Conservation (phyloP, 2,797 vertebrate genomes). For the Xiphophorus birchmanni region DNA sequence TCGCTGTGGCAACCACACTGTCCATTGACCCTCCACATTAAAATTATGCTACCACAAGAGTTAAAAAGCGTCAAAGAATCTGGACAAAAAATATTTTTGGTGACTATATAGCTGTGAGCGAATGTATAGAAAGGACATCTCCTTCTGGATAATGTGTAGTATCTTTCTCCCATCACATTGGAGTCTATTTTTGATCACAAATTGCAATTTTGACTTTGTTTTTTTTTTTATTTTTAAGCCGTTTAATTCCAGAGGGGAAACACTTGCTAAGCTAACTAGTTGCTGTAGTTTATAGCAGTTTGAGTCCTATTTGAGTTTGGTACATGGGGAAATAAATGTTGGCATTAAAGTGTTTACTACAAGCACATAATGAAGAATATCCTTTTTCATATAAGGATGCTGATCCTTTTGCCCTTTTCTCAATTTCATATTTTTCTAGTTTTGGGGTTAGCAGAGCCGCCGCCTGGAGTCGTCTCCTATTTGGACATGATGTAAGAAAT, state of each 20-base stretch:
- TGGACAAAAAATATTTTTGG: not conserved
- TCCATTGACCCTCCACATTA: not conserved
- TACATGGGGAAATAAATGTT: not conserved
- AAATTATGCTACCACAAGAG: not conserved
- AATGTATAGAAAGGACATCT: not conserved
- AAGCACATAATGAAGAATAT: not conserved
- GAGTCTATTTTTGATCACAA: not conserved
- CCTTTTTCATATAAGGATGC: not conserved
- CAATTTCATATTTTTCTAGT: not conserved
- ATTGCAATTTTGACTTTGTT: not conserved
- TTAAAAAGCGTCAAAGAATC: not conserved
- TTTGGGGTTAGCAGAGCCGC: not conserved
- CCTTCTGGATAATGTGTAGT: not conserved
- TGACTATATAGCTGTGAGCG: not conserved
- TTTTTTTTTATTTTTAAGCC: not conserved
- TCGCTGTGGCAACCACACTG: not conserved
- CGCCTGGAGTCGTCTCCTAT: not conserved
- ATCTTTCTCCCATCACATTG: not conserved
- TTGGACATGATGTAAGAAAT: not conserved
- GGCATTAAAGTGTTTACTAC: not conserved
- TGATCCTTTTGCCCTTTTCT: not conserved
- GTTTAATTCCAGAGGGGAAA: not conserved
- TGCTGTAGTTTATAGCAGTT: not conserved
- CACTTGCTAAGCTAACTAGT: not conserved
- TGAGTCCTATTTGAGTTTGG: not conserved